Evolutionary conservation across 1,140 invertebrate species (phyloP).

Genomic region (Pollicipes pollicipes): DNA sequence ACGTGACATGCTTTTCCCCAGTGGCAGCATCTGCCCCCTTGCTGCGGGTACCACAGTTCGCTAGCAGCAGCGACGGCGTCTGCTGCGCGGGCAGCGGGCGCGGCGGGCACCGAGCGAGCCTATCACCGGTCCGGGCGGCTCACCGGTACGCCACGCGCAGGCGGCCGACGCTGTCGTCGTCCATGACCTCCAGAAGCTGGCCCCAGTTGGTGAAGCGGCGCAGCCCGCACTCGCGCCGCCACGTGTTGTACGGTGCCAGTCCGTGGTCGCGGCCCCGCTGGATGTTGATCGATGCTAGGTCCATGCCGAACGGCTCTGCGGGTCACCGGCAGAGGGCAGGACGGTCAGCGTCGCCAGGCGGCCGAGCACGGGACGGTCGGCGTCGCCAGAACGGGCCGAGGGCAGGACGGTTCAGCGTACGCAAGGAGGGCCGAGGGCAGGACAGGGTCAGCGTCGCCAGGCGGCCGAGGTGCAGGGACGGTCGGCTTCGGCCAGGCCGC

Average conservation of each 20-base stretch:
- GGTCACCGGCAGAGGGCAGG: no score
- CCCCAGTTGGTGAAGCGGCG: constrained; percentile 48
- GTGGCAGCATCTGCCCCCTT: no score
- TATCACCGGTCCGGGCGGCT: constrained; percentile 9
- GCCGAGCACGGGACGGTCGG: not conserved
- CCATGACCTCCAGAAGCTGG: constrained; percentile 52
- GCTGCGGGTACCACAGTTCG: no score
- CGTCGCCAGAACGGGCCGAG: constrained; percentile 8
- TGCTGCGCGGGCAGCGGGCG: no score
- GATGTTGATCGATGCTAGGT: constrained; percentile 38
- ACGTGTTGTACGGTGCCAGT: constrained; percentile 58
- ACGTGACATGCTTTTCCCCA: no score
- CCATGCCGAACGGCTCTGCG: constrained; percentile 28
- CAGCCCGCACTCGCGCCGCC: constrained; percentile 61
- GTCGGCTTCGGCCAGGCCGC: no score
- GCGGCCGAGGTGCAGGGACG: no score
- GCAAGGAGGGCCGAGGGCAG: constrained; percentile 7
- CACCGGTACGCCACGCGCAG: constrained; percentile 26
- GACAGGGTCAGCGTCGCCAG: no score
- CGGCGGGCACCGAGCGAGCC: no score
- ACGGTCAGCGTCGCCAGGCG: no score
- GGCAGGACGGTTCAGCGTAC: constrained; percentile 11
- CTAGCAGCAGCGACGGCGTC: no score
- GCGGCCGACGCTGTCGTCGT: constrained; percentile 31
- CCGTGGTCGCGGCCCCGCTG: constrained; percentile 69